Base-by-base conservation (phyloP, 2,113 vertebrate species). In the Uria aalge region DNA sequence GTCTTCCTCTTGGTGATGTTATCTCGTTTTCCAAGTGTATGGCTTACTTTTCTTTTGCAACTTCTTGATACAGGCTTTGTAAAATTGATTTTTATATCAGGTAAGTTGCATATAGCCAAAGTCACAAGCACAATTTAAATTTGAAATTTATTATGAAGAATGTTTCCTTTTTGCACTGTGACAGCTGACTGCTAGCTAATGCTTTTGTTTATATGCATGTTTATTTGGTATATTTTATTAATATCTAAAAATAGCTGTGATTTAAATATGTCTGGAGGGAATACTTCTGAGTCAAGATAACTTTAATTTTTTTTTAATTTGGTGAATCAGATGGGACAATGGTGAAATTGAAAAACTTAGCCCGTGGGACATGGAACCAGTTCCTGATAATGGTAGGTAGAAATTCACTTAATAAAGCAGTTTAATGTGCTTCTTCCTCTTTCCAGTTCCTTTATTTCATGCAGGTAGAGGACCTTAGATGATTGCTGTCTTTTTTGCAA, bases 311-410 rank as follows among this genome's bases (percentile, higher is more conserved):
- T 34, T 85, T 72, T 24, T 18, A 45, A 16, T 5, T 81, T 82
- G 94, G 26, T 83, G 79, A 91, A 80, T 95, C 97, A 99, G 99
- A 63, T 99, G 99, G 99, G 99, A 99, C 97, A 99, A 99, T 15
- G 99, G 99, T 29, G 99, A 99, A 97, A 99, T 92, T 17, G 99
- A 99, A 97, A 99, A 99, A 88, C 98, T 99, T 74, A 99, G 99
- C 95, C 99, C 99, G 0, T 99, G 99, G 99, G 99, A 99, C 92
- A 99, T 99, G 97, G 99, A 99, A 60, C 98, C 99, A 78, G 99
- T 99, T 98, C 98, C 99, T 96, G 99, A 99, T 74, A 98, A 99
- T 96, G 99, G 99, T 99, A 99, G 26, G 94, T 97, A 50, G 19
- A 94, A 95, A 55, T 24, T 36, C 19, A 27, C 73, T 88, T 66